Base-by-base conservation (phyloP, 2,113 vertebrate genomes). In the Malurus elegans region DNA sequence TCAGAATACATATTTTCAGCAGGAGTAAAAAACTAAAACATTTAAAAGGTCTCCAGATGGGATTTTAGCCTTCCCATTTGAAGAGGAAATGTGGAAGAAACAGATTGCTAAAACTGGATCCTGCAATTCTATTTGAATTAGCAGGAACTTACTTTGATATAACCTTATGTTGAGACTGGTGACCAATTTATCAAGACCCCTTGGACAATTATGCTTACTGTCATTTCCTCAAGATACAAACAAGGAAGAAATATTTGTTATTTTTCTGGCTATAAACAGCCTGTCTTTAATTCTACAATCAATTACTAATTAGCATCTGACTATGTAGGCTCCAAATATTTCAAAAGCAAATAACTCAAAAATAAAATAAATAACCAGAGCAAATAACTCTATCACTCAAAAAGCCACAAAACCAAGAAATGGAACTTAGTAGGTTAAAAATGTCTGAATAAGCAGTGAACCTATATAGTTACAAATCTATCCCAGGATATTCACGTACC, bases 401-500 rank as follows among this genome's bases (percentile, higher is more conserved):
- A 89, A 60, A 74, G 32, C 21, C 23, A 82, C 2, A 13, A 82
- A 58, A 76, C 64, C 48, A 64, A 31, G 36, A 65, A 79, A 79
- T 6, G 4, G 60, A 28, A 34, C 29, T 90, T 47, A 15, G 7
- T 40, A 45, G 5, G 19, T 87, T 93, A 70, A 85, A 93, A 69
- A 14, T 7, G 5, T 83, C 44, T 44, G 28, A 85, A 47, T 42
- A 86, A 72, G 44, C 58, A 84, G 25, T 67, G 29, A 91, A 83
- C 45, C 12, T 29, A n/a, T 3, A 69, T 8, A 29, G 17, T 76
- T 73, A 70, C 34, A 83, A 40, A 62, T 86, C 26, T 74, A 11
- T 65, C 13, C 29, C 7, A 2, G 24, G 24, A 74, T 80, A 76
- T 51, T 70, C 71, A 80, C 91, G 60, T 95, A 98, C 99, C 98